Base-by-base conservation (phyloP, 2,113 vertebrate genomes). In the Cololabis saira region DNA sequence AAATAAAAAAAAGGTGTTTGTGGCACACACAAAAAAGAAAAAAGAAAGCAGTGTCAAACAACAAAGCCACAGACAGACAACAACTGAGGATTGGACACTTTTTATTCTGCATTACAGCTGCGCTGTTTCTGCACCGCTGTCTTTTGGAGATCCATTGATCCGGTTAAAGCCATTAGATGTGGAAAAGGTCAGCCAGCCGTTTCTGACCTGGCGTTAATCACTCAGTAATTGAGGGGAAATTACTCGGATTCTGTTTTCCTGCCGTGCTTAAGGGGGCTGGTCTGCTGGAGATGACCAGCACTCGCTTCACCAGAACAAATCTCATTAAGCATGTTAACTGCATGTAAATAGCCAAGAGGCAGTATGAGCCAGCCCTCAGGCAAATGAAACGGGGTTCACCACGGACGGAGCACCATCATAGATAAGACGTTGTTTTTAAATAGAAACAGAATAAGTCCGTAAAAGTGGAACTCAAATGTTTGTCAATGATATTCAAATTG, bases 161-260 rank as follows among this genome's bases (percentile, higher is more conserved):
- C 50, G 5, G 18, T 61, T 84, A 63, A 88, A 80, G 80, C 82
- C 73, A 83, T 88, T 85, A 84, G 3, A 54, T 60, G 81, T 61
- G 61, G 76, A 68, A 72, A 87, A 82, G 87, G 89, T 89, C 89
- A 83, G 70, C 61, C 43, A 53, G 67, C 61, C 47, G 13, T 68
- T 76, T 76, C 67, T 68, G 81, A 82, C 81, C 81, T 19, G 47
- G n/a, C 57, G 61, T 90, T 91, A 91, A 90, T 91, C 86, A 91
- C 81, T 86, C 48, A 1, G 67, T 90, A 90, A 91, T 85, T 85
- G 86, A 87, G 42, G 87, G 86, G 80, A 89, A 89, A 89, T 81
- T 19, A 86, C 67, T 81, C 27, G 74, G 85, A 89, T 86, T 88
- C 66, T 49, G 87, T 85, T 87, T 27, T 86, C 50, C 82, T 51